phyloP scores from a whole-genome alignment of 2,113 vertebrate genomes.

The Coptodon bakossiorum region DNA sequence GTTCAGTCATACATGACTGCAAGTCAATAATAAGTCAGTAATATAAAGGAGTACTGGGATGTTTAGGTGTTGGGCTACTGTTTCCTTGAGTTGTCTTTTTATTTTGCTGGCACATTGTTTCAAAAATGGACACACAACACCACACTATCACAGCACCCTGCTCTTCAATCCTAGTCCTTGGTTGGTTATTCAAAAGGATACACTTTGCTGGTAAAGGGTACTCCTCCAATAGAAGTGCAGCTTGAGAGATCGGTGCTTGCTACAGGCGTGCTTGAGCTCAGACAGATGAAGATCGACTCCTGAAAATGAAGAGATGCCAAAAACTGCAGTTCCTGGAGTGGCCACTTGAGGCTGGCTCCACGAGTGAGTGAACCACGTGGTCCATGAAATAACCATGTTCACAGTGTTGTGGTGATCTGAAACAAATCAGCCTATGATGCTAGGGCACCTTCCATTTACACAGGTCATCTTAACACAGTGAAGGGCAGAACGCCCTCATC shows the following conservation, averaged over 20 bases:
- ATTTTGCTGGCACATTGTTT: neutral
- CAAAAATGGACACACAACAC: neutral
- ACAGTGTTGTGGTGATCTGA: neutral
- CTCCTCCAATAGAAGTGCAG: neutral
- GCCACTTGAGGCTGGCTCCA: neutral
- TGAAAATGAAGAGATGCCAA: neutral
- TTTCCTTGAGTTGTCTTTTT: neutral
- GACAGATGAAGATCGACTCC: neutral
- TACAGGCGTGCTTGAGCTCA: fast-evolving
- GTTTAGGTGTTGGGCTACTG: neutral
- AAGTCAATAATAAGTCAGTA: neutral
- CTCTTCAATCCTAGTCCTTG: neutral
- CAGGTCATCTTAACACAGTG: neutral
- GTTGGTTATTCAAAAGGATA: neutral
- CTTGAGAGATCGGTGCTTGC: neutral
- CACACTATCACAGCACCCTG: neutral
- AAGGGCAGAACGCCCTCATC: neutral
- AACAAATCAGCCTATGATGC: neutral
- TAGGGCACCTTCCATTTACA: neutral
- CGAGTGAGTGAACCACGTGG: neutral
- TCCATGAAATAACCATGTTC: neutral
- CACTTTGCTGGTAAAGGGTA: neutral
- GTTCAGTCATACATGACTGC: neutral
- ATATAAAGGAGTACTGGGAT: neutral
- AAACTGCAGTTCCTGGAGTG: neutral